Base-by-base conservation (phyloP, 2,797 vertebrate species). In the Danio tinwini region DNA sequence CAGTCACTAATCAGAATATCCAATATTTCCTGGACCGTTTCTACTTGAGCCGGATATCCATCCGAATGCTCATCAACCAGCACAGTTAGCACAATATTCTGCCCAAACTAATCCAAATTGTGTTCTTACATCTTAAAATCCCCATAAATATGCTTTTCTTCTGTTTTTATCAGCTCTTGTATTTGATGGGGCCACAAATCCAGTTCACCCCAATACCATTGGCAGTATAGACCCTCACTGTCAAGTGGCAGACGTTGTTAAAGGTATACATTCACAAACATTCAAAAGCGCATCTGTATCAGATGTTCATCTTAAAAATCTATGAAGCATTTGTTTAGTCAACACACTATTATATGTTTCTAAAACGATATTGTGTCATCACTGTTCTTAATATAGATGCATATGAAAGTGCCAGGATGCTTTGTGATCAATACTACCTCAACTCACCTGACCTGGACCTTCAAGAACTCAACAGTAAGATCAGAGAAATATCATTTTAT, bases 31-130 rank as follows among this genome's bases (percentile, higher is more conserved):
- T 98, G 71, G 97, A 98, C 83, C 96, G 97, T 55, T 97, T 98
- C 93, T 98, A 98, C 93, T 92, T 96, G 92, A 98, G 97, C 90
- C 96, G 97, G 78, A 98, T 98, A 88, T 98, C 97, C 67, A 98
- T 98, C 86, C 96, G 97, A 37, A 98, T 98, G 97, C 96, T 98
- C 65, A 94, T 98, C 91, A 98, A 98, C 93, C 97, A 98, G 89
- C 97, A 98, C 92, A 96, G 97, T 98, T 91, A 94, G 96, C 21
- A 47, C 19, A 40, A 21, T 17, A 17, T 56, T 47, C 3, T 47
- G 3, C 11, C 9, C 37, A 59, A 78, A 49, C 12, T 11, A 56
- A 37, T 21, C 11, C 64, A 74, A 6, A 61, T 50, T 44, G 13
- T 65, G 37, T 39, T 29, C 39, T 16, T 44, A 3, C 7, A 14